Percentiles rank a stretch among this genome's conserved stretches.
Evolutionary conservation across 2,888 invertebrate genomes (phyloP).

Genomic region (Lysandra bellargus): DNA sequence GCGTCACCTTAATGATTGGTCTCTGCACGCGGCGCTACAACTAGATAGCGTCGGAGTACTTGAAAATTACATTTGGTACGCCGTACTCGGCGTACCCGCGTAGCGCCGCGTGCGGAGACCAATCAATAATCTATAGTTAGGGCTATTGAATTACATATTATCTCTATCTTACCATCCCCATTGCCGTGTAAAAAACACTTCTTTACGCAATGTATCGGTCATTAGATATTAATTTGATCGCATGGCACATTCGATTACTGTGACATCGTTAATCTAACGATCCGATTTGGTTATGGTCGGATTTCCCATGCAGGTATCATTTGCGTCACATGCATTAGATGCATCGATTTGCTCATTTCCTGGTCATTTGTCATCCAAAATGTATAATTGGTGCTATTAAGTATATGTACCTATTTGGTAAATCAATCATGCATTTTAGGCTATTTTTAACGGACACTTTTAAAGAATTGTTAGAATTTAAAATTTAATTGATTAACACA

Average conservation of each 20-base stretch:
- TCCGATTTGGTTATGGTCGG: constrained; percentile 53
- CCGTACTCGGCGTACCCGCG: too few relatives aligned
- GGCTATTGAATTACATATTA: too few relatives aligned
- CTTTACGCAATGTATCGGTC: not conserved
- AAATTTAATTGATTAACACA: too few relatives aligned
- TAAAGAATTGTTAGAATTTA: too few relatives aligned
- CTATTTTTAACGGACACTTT: too few relatives aligned
- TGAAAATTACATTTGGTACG: too few relatives aligned
- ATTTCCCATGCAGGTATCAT: constrained; percentile 62
- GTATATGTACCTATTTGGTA: not conserved
- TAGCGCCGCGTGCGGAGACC: too few relatives aligned
- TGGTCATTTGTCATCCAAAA: not conserved
- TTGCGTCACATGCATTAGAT: constrained; percentile 28
- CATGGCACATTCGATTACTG: constrained; percentile 70
- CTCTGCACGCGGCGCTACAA: too few relatives aligned
- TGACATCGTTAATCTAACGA: constrained; percentile 75
- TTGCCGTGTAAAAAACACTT: not conserved
- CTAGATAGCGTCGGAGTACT: too few relatives aligned
- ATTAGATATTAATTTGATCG: constrained; percentile 56
- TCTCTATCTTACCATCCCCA: not conserved
- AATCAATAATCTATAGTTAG: too few relatives aligned
- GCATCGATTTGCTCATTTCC: constrained; percentile 25
- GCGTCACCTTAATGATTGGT: too few relatives aligned
- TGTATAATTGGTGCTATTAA: constrained; percentile 14
- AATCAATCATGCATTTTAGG: not conserved